phyloP scores from a whole-genome alignment of 2,113 vertebrate species.

The Ornithorhynchus anatinus region DNA sequence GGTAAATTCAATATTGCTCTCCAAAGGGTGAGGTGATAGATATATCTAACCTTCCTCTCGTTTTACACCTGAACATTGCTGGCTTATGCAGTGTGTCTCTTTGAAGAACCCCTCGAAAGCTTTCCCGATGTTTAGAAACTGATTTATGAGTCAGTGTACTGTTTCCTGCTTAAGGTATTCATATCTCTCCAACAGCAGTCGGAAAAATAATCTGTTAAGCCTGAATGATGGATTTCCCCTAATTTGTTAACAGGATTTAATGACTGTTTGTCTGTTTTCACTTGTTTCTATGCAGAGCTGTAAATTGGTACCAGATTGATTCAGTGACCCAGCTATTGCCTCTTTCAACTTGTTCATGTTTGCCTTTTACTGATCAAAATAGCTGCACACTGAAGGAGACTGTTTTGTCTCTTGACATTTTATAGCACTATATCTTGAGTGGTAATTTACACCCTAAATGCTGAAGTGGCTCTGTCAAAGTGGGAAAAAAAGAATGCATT shows the following conservation, averaged over 20 bases:
- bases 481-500: not conserved
- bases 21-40: not conserved
- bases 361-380: constrained; percentile 31
- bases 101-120: constrained; percentile 25
- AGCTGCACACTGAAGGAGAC: not conserved
- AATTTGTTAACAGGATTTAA: constrained; percentile 45
- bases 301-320: constrained; percentile 42
- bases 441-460: constrained; percentile 22
- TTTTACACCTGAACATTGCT: constrained; percentile 11
- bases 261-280: constrained; percentile 36
- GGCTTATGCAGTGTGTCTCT: constrained; percentile 18
- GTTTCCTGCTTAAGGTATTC: constrained; percentile 20
- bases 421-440: not conserved
- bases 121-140: constrained; percentile 38
- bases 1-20: not conserved
- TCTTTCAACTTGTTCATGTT: constrained; percentile 32
- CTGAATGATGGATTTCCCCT: constrained; percentile 22
- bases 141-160: constrained; percentile 34
- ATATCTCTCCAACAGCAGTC: constrained; percentile 16
- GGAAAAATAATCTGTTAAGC: constrained; percentile 7
- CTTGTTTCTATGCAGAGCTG: constrained; percentile 33
- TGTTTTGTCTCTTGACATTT: constrained; percentile 6
- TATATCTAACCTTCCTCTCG: constrained; percentile 19
- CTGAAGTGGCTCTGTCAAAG: constrained; percentile 9
- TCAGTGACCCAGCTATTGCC: constrained; percentile 29